phyloP scores from a whole-genome alignment of 2,888 invertebrate species.

The Resseliella maxima region DNA sequence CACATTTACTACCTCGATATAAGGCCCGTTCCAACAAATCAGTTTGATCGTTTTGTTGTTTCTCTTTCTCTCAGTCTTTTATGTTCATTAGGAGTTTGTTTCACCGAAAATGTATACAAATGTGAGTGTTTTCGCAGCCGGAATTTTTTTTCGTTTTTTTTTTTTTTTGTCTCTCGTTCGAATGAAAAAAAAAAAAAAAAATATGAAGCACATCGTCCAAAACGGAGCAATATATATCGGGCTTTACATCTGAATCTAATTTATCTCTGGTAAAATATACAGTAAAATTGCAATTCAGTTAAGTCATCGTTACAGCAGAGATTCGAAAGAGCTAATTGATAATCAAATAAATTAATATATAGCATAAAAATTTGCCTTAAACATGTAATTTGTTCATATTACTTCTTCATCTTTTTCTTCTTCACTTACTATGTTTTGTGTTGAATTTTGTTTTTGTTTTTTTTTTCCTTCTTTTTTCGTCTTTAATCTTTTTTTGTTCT shows the following conservation, averaged over 20 bases:
- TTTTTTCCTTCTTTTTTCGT: background rate
- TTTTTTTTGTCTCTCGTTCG: no score
- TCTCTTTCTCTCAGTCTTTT: slow-evolving; percentile 53
- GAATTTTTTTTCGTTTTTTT: no score
- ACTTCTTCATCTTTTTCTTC: background rate
- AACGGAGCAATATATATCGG: no score
- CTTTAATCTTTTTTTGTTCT: background rate
- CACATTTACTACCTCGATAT: slow-evolving; percentile 32
- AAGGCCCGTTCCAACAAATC: slow-evolving; percentile 14
- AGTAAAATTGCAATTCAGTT: slow-evolving; percentile 41
- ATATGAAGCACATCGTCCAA: no score
- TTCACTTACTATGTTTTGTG: background rate
- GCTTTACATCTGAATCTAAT: no score
- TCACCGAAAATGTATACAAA: no score
- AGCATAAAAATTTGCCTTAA: slow-evolving; percentile 48
- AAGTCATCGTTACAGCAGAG: slow-evolving; percentile 36
- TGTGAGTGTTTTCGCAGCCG: no score
- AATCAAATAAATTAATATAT: slow-evolving; percentile 46
- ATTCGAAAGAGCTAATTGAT: slow-evolving; percentile 44
- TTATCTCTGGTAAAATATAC: no score
- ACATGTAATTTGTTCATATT: background rate
- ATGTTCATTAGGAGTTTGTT: background rate
- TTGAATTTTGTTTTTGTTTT: background rate
- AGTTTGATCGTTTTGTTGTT: background rate
- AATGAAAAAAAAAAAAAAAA: no score